Base-by-base conservation (phyloP, 2,113 vertebrate genomes). In the Pteruthius melanotis region DNA sequence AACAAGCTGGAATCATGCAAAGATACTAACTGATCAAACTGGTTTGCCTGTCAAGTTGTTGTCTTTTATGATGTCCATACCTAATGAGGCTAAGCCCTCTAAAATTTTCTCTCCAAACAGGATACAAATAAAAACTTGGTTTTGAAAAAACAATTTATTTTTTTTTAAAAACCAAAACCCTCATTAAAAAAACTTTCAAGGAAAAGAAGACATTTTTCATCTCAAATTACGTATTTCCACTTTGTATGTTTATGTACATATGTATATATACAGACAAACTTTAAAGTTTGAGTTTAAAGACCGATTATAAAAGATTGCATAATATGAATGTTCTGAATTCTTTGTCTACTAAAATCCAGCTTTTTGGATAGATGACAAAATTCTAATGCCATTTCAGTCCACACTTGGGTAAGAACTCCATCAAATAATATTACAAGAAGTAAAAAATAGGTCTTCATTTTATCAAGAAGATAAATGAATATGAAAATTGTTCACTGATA, bases 321-420 rank as follows among this genome's bases (percentile, higher is more conserved):
- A 85, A 92, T 33, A 10, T 35, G 72, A 84, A 54, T 85, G 39
- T 74, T 95, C 39, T 74, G 47, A 61, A 93, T 86, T 83, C 87
- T 83, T 96, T 90, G n/a, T 69, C 50, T 86, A 42, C 20, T 39
- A 82, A 89, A 96, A 88, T 78, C 79, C 85, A 60, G 35, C 8
- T 70, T 90, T 94, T 84, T 96, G 83, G 92, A 90, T 15, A 78
- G 61, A 49, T 65, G 76, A 75, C 72, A 94, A 60, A 78, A 56
- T 69, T 90, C 52, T 83, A 66, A 47, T 81, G 47, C 59, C 22
- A 31, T 71, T 92, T 88, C 68, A 75, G 49, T 81, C n/a, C 30
- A 68, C 37, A 45, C 49, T 95, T 60, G 49, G 31, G 27, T 49
- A 75, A 94, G 37, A 78, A 49, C 21, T 39, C 47, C 7, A 44